phyloP scores from a whole-genome alignment of 2,888 invertebrate species.

The Lithophane ornitopus region DNA sequence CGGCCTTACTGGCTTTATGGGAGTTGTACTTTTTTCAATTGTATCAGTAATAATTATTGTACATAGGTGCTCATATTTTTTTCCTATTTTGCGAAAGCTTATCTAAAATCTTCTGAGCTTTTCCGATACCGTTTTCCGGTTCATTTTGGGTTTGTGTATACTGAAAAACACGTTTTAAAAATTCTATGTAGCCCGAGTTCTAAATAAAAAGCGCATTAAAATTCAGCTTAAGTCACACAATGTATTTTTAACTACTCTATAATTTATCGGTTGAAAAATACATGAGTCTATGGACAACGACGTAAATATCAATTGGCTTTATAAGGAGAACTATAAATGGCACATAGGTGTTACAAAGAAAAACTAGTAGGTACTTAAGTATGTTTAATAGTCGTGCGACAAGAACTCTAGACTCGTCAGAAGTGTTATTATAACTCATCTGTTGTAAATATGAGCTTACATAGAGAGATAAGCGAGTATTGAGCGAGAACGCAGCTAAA shows the following conservation, averaged over 20 bases:
- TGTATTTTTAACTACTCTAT: slow-evolving; percentile 53
- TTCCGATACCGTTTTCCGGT: neutral
- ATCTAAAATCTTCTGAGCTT: neutral
- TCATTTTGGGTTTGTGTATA: no score
- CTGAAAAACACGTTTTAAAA: neutral
- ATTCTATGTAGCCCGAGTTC: neutral
- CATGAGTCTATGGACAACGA: slow-evolving; percentile 37
- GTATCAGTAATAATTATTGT: neutral
- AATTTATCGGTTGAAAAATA: slow-evolving; percentile 57
- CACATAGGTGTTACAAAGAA: slow-evolving; percentile 43
- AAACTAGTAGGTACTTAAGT: slow-evolving; percentile 46
- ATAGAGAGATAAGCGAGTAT: slow-evolving; percentile 26
- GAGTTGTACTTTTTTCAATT: neutral
- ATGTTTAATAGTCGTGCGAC: slow-evolving; percentile 23
- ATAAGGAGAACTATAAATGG: slow-evolving; percentile 59
- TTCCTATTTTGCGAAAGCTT: neutral
- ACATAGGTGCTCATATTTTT: neutral
- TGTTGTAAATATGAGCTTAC: slow-evolving; percentile 24
- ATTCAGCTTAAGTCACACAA: slow-evolving; percentile 33
- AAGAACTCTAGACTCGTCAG: slow-evolving; percentile 12
- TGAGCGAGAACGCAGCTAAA: neutral
- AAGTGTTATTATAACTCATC: slow-evolving; percentile 39
- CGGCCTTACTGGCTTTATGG: no score
- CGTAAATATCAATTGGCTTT: slow-evolving; percentile 53
- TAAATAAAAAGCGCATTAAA: slow-evolving; percentile 11